phyloP scores from a whole-genome alignment of 30 jellyfish, hydroid and myxozoan genomes.

The Rhopilema esculentum region DNA sequence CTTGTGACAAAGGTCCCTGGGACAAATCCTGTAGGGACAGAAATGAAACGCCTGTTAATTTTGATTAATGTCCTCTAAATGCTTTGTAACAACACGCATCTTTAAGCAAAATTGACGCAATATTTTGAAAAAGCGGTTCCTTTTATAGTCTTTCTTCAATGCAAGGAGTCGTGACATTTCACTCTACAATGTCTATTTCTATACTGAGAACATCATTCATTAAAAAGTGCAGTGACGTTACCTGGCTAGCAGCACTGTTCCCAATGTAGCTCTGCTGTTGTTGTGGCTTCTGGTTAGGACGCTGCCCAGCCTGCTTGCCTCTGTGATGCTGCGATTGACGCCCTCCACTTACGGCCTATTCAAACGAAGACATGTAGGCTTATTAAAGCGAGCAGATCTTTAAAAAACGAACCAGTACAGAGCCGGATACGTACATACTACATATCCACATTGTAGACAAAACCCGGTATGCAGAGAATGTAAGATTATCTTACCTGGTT shows the following conservation, averaged over 20 bases:
- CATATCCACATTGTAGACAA: too few relatives aligned
- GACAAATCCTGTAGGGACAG: conserved; percentile 79
- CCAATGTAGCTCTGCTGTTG: conserved; percentile 73
- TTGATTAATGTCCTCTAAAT: too few relatives aligned
- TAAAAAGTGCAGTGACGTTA: not conserved
- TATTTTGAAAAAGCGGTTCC: not conserved
- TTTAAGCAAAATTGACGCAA: too few relatives aligned
- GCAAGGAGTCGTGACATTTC: too few relatives aligned
- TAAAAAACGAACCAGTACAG: not conserved
- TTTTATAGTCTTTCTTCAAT: too few relatives aligned
- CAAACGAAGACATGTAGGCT: not conserved
- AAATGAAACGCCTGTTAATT: too few relatives aligned
- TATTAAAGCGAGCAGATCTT: not conserved
- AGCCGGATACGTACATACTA: not conserved
- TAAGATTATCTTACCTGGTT: conserved; percentile 68
- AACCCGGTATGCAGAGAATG: not conserved
- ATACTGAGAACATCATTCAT: not conserved
- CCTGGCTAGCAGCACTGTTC: conserved; percentile 83
- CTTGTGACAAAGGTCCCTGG: conserved; percentile 97
- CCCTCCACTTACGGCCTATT: conserved; percentile 83
- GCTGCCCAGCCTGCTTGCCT: conserved; percentile 82
- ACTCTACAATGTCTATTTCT: too few relatives aligned
- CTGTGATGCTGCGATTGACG: conserved; percentile 97
- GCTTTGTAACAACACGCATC: too few relatives aligned
- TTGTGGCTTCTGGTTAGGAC: conserved; percentile 75